These are phyloP conservation scores for Engystomops pustulosus DNA, from an alignment of 2,113 vertebrate genomes.

Conservation along the genomic window DNA sequence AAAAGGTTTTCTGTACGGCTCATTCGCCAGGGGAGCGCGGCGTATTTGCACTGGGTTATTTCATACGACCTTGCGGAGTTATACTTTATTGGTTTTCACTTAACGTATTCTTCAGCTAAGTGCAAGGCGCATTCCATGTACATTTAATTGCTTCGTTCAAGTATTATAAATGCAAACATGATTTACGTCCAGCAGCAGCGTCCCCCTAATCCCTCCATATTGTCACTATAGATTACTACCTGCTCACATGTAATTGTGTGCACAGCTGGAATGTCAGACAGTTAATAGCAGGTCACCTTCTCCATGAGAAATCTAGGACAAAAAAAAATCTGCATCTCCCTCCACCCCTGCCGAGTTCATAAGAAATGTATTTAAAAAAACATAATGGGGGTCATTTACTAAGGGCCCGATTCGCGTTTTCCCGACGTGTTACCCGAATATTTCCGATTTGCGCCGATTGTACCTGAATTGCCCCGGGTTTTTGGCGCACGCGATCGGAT, in stretches of 20 bases:
- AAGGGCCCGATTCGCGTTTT: no score
- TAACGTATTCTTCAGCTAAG: conserved; percentile 45
- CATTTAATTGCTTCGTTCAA: conserved; percentile 63
- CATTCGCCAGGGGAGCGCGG: conserved; percentile 1
- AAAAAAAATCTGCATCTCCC: no score
- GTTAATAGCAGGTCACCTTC: conserved; percentile 52
- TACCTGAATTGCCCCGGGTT: no score
- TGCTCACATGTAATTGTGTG: conserved; percentile 66
- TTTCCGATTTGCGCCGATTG: no score
- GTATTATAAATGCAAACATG: conserved; percentile 61
- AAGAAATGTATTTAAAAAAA: no score
- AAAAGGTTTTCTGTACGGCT: conserved; percentile 37
- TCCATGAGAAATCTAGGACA: neutral
- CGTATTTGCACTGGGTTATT: conserved; percentile 24
- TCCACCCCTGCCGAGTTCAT: neutral
- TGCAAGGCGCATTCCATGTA: conserved; percentile 50
- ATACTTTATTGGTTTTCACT: conserved; percentile 51
- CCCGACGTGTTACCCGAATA: no score
- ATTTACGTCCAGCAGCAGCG: conserved; percentile 63
- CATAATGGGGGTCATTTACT: no score
- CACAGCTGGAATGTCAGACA: conserved; percentile 68
- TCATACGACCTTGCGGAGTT: conserved; percentile 41
- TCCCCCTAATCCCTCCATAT: conserved; percentile 65
- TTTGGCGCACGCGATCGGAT: no score
- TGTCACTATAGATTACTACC: conserved; percentile 68